Conservation (phyloP, 1,140 invertebrate species). For the Zelostemma sp. region DNA sequence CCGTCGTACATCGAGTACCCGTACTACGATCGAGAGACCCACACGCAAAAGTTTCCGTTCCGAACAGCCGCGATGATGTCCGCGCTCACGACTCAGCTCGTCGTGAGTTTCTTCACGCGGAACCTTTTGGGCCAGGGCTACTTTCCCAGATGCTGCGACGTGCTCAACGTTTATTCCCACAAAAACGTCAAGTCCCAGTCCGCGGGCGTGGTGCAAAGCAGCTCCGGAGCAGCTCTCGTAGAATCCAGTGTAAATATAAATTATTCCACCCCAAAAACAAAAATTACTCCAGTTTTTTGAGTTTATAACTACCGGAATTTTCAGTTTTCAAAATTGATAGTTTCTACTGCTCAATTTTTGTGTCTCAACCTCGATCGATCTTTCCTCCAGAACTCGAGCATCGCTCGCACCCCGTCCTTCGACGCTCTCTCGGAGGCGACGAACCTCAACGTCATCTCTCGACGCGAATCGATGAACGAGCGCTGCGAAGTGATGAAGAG, state of each 20-base stretch:
- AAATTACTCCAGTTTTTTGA: too few species aligned
- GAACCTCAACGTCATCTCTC: conserved; percentile 27
- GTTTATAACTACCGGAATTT: too few species aligned
- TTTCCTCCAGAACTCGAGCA: conserved; percentile 25
- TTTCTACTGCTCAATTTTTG: too few species aligned
- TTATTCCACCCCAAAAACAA: too few species aligned
- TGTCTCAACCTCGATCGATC: not conserved
- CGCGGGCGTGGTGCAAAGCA: conserved; percentile 62
- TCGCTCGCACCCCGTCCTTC: conserved; percentile 34
- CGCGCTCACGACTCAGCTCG: conserved; percentile 73
- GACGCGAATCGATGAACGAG: conserved; percentile 41
- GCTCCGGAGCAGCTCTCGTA: conserved; percentile 64
- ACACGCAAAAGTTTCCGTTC: conserved; percentile 74
- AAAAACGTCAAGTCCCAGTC: conserved; percentile 60
- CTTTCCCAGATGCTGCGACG: conserved; percentile 68
- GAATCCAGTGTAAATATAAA: conserved; percentile 51
- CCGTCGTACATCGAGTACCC: conserved; percentile 76
- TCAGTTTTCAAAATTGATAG: too few species aligned
- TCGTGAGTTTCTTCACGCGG: conserved; percentile 72
- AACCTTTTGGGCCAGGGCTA: conserved; percentile 73
- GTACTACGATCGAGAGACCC: conserved; percentile 70
- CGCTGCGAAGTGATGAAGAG: conserved; percentile 41
- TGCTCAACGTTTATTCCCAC: conserved; percentile 64
- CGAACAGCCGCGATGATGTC: conserved; percentile 74
- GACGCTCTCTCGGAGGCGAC: conserved; percentile 37